Base-by-base conservation (phyloP, 1,140 invertebrate species). In the Penaeus japonicus region DNA sequence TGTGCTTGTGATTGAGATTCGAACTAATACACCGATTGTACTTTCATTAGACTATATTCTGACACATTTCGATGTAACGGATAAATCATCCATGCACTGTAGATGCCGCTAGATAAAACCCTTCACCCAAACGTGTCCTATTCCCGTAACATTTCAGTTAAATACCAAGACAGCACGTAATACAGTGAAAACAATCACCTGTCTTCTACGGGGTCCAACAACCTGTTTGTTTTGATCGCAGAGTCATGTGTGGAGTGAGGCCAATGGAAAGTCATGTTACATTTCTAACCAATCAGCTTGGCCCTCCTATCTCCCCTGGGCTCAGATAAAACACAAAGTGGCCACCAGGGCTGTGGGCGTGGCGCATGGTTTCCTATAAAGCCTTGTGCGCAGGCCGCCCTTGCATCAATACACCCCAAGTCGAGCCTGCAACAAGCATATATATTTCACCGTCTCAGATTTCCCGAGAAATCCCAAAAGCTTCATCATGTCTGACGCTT, bases 401-500 rank as follows among this genome's bases (percentile, higher is more conserved):
- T n/a, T 70, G 30, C 30, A n/a, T 70, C 62, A 70, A 70, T 30
- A 70, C n/a, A 47, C 4, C 47, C 10, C 47, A 15, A 47, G 47
- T 47, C 47, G 47, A 47, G 47, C 47, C 10, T 7, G 15, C 15
- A 7, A 7, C 15, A 15, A 47, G 47, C 47, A 1, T 17, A 17
- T 59, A 17, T 59, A 59, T 24, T 30, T 10, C 30, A 7, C 18
- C 1, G 62, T 70, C 12, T 0, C 17, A 17, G 20, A 1, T 17
- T 20, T 5, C 12, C 10, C 12, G 22, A 20, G 15, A 7, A 30
- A 30, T 18, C 1, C 10, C 30, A 15, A 84, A 20, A 59, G 10
- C 22, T 1, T 39, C 85, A 85, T n/a, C 30, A 90, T 90, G 90
- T 90, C 90, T 1, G 90, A 90, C 83, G 88, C 88, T 20, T 89